These are phyloP conservation scores for Caenorhabditis zanzibari DNA, from an alignment of 2,888 invertebrate species.

Conservation along the genomic window DNA sequence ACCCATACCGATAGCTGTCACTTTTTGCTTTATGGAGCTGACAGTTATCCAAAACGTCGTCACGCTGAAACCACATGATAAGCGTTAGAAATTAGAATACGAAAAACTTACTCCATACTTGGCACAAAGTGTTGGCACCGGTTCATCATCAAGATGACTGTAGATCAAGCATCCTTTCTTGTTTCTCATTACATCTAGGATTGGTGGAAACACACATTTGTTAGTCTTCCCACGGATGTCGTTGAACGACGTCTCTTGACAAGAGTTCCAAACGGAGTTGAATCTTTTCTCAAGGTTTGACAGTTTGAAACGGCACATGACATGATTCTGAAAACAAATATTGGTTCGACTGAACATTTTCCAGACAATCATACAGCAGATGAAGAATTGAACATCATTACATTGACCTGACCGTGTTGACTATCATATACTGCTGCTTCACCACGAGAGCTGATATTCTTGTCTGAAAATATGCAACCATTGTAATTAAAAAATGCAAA, in stretches of 20 bases:
- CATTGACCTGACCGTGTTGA: constrained; percentile 28
- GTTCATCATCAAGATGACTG: constrained; percentile 42
- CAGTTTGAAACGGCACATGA: constrained; percentile 65
- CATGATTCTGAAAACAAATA: constrained; percentile 25
- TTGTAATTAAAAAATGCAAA: too few species aligned
- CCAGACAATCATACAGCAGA: constrained; percentile 6
- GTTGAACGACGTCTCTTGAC: constrained; percentile 56
- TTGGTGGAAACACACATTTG: constrained; percentile 39
- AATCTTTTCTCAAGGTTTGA: constrained; percentile 55
- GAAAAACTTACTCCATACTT: constrained; percentile 51
- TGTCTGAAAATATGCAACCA: constrained; percentile 41
- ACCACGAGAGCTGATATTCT: constrained; percentile 41
- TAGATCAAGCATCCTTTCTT: constrained; percentile 51
- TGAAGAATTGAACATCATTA: constrained; percentile 46
- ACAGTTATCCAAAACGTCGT: constrained; percentile 71
- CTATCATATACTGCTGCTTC: constrained; percentile 62
- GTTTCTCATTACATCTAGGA: constrained; percentile 42
- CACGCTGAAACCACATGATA: constrained; percentile 50
- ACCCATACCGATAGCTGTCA: constrained; percentile 74
- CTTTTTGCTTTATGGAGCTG: constrained; percentile 63
- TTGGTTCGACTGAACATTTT: neutral
- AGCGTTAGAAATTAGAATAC: neutral
- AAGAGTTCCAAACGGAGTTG: constrained; percentile 59
- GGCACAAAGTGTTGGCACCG: constrained; percentile 44
- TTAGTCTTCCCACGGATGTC: constrained; percentile 28